Conservation (phyloP, 2,113 vertebrate genomes). For the Alexandromys fortis region DNA sequence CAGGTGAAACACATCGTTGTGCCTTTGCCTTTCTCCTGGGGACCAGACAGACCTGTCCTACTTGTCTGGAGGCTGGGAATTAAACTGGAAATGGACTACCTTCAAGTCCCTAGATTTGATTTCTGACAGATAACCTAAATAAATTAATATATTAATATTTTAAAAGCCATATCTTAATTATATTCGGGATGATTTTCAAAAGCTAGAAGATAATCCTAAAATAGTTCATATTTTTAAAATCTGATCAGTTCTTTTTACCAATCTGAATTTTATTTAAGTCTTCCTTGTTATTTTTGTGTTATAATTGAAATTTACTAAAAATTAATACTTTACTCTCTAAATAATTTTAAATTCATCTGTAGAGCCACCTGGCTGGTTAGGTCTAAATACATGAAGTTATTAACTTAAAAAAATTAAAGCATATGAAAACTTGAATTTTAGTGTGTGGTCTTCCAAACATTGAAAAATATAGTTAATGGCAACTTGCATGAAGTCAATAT, state of each 20-base stretch:
- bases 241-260: slow-evolving; percentile 39
- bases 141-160: slow-evolving; percentile 13
- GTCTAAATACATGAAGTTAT: slow-evolving; percentile 4
- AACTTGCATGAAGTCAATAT: slow-evolving; percentile 29
- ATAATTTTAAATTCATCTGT: slow-evolving; percentile 50
- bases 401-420: slow-evolving; percentile 41
- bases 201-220: slow-evolving; percentile 50
- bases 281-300: slow-evolving; percentile 48
- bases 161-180: slow-evolving; percentile 37
- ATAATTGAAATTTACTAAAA: slow-evolving; percentile 54
- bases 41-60: neutral
- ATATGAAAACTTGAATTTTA: slow-evolving; percentile 41
- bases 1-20: slow-evolving; percentile 56
- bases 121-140: slow-evolving; percentile 23
- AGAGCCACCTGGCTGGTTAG: slow-evolving; percentile 30
- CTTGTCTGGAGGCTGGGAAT: slow-evolving; percentile 63
- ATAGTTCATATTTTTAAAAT: slow-evolving; percentile 5
- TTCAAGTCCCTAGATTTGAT: slow-evolving; percentile 3
- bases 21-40: slow-evolving; percentile 58
- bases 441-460: neutral
- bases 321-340: slow-evolving; percentile 31
- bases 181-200: slow-evolving; percentile 35
- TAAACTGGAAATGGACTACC: slow-evolving; percentile 65
- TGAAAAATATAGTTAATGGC: slow-evolving; percentile 3
- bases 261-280: slow-evolving; percentile 40